Evolutionary conservation across 2,113 vertebrate species (phyloP).

Genomic region (Saguinus midas): DNA sequence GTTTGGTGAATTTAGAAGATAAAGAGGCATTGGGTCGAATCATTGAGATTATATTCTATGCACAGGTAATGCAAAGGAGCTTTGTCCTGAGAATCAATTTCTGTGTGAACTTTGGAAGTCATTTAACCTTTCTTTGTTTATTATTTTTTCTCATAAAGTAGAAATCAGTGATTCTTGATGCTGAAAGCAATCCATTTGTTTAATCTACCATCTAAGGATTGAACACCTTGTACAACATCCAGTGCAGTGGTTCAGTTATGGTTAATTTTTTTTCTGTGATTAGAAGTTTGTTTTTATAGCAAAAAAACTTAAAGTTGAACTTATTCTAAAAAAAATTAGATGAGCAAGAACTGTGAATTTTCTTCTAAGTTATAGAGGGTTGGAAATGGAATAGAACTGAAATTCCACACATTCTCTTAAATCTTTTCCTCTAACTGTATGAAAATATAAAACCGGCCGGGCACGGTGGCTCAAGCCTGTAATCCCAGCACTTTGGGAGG

Average conservation of each 20-base stretch:
- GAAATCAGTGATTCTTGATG: background rate
- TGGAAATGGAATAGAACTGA: background rate
- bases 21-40: background rate
- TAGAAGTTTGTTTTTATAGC: background rate
- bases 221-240: background rate
- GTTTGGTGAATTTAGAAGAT: background rate
- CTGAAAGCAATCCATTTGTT: background rate
- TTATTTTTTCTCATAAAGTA: background rate
- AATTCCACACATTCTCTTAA: background rate
- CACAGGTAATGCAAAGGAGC: background rate
- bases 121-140: background rate
- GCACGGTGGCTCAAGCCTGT: no score
- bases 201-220: background rate
- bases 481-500: no score
- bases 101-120: background rate
- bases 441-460: background rate
- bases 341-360: background rate
- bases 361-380: background rate
- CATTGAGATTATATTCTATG: background rate
- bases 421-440: background rate
- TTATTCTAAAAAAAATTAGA: constrained; percentile 7
- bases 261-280: background rate
- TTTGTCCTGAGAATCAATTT: background rate
- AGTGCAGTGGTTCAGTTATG: background rate
- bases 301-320: background rate